phyloP scores from a whole-genome alignment of 2,888 invertebrate genomes.

The Conomelus anceps region DNA sequence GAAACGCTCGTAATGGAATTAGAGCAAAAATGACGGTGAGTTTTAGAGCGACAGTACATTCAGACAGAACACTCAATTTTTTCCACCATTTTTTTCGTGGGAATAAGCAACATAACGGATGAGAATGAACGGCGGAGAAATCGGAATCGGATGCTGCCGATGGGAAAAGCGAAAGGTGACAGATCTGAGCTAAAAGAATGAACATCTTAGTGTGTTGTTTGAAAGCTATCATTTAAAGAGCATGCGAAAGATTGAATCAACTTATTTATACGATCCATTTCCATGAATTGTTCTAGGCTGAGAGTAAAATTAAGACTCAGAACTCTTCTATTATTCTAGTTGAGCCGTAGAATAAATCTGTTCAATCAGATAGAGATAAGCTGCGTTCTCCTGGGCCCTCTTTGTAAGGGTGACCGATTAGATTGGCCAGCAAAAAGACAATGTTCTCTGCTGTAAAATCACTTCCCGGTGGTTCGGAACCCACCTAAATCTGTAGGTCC shows the following conservation, averaged over 20 bases:
- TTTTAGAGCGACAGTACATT: background rate
- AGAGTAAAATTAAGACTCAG: too few species aligned
- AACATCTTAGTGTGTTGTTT: background rate
- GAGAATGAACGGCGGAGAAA: background rate
- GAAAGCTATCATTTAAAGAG: background rate
- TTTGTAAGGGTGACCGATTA: too few species aligned
- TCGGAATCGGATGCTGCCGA: background rate
- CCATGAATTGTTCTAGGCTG: too few species aligned
- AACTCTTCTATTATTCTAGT: background rate
- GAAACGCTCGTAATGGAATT: background rate
- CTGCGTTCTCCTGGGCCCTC: too few species aligned
- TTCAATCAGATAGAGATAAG: too few species aligned
- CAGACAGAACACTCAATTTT: too few species aligned
- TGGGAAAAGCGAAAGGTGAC: background rate
- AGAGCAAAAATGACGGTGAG: background rate
- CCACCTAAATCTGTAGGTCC: too few species aligned
- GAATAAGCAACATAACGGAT: background rate
- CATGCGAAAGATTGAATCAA: background rate
- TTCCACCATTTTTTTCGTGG: background rate
- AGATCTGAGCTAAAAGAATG: background rate
- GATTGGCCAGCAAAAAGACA: too few species aligned
- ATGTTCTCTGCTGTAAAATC: too few species aligned
- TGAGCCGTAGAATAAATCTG: background rate
- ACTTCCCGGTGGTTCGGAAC: too few species aligned
- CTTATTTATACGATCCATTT: too few species aligned